Evolutionary conservation across 2,113 vertebrate genomes (phyloP).

Genomic region (Myrmecobius fasciatus): DNA sequence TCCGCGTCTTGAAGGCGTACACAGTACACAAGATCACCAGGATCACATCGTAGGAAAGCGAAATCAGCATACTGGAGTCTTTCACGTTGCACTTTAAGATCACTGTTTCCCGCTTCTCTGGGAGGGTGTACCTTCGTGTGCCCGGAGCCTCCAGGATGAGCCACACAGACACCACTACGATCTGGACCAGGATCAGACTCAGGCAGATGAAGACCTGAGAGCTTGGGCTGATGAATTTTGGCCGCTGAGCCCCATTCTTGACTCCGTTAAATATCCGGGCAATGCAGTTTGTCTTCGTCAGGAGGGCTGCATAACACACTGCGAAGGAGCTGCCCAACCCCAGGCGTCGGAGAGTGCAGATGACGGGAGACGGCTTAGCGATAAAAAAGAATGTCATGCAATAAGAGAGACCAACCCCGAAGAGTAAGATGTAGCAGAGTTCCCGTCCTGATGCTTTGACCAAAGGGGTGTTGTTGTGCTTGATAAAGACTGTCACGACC

Average conservation of each 20-base stretch:
- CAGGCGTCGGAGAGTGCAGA: conserved; percentile 94
- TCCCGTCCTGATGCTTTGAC: conserved; percentile 98
- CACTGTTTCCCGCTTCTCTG: conserved; percentile 96
- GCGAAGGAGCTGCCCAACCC: conserved; percentile 97
- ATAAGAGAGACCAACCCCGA: conserved; percentile 96
- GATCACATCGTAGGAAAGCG: conserved; percentile 95
- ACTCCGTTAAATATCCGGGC: conserved; percentile 96
- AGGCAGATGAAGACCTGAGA: conserved; percentile 99
- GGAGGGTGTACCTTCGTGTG: conserved; percentile 92
- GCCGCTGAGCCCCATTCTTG: conserved; percentile 94
- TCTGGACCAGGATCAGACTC: conserved; percentile 95
- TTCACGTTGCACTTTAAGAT: conserved; percentile 98
- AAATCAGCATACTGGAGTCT: conserved; percentile 98
- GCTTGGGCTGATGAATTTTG: conserved; percentile 97
- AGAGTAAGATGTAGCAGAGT: conserved; percentile 96
- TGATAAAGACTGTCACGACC: conserved; percentile 94
- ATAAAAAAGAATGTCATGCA: conserved; percentile 99
- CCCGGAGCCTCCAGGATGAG: conserved; percentile 95
- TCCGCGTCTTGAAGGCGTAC: conserved; percentile 99
- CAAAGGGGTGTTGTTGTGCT: conserved; percentile 95
- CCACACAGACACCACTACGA: conserved; percentile 95
- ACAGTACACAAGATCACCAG: conserved; percentile 98
- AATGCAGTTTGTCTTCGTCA: conserved; percentile 99
- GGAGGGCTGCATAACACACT: conserved; percentile 96
- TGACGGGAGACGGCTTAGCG: conserved; percentile 95